phyloP scores from a whole-genome alignment of 2,888 invertebrate genomes.

The Cinara cedri region DNA sequence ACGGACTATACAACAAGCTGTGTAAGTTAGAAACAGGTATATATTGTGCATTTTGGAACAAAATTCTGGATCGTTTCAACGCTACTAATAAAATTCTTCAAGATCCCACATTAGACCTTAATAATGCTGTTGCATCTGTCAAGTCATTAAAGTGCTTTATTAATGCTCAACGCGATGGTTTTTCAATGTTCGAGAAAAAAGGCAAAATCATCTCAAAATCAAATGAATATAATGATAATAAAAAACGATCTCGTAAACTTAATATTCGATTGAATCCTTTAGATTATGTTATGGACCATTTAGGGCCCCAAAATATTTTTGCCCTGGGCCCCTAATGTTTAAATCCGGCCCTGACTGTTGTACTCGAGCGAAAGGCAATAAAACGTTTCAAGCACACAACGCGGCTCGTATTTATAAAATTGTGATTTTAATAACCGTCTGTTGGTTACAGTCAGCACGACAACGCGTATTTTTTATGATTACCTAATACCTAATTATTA shows the following conservation, averaged over 20 bases:
- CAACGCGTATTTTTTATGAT: too few relatives aligned
- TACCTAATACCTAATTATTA: too few relatives aligned
- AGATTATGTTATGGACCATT: too few relatives aligned
- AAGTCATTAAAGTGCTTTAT: conserved; percentile 35
- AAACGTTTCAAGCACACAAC: too few relatives aligned
- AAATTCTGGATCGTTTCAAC: too few relatives aligned
- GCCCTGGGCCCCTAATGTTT: too few relatives aligned
- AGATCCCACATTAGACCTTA: conserved; percentile 33
- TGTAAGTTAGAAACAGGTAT: conserved; percentile 26
- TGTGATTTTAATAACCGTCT: too few relatives aligned
- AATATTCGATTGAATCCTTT: conserved; percentile 32
- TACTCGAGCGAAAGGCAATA: too few relatives aligned
- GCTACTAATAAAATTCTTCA: conserved; percentile 37
- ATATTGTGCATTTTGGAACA: conserved; percentile 33
- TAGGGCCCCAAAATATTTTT: too few relatives aligned
- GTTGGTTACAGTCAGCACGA: too few relatives aligned
- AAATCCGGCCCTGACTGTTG: too few relatives aligned
- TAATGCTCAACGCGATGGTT: conserved; percentile 25
- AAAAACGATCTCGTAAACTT: conserved; percentile 16
- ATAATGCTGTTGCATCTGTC: conserved; percentile 32
- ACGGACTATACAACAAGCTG: conserved; percentile 20
- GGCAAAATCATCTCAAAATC: conserved; percentile 11
- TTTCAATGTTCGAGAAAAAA: conserved; percentile 26
- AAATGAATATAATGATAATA: conserved; percentile 24
- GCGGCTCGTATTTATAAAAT: too few relatives aligned